Percentiles rank a stretch among this genome's conserved stretches.
Conservation (phyloP, 2,888 invertebrate species). For the Priocnemis perturbator region DNA sequence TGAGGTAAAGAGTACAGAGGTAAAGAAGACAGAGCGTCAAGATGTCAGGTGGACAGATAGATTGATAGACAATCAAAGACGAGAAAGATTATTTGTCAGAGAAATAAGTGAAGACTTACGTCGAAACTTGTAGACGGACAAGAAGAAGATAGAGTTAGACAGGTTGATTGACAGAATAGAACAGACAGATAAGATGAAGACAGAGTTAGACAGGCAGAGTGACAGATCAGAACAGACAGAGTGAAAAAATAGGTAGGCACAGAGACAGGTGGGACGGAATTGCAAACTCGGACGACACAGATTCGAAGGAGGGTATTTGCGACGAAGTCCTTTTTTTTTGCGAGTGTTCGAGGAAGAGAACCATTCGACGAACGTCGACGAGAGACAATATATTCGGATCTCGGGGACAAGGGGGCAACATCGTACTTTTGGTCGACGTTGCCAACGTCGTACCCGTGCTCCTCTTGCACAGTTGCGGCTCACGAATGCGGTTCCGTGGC, state of each 20-base stretch:
- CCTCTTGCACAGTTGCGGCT: constrained; percentile 39
- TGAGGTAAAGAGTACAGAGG: no score
- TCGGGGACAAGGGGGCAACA: constrained; percentile 72
- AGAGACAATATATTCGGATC: constrained; percentile 54
- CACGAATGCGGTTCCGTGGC: constrained; percentile 22
- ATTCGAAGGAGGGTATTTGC: constrained; percentile 17
- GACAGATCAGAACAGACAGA: constrained; percentile 4
- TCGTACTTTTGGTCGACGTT: constrained; percentile 47
- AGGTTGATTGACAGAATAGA: no score
- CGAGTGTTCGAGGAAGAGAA: constrained; percentile 22
- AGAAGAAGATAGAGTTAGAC: no score
- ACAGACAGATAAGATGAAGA: background rate
- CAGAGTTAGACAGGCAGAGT: background rate
- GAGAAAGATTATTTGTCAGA: no score
- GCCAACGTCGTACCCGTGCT: constrained; percentile 68
- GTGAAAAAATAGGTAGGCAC: constrained; percentile 1
- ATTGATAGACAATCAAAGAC: no score
- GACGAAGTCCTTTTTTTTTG: constrained; percentile 24
- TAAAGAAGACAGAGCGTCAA: no score
- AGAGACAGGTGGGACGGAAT: background rate
- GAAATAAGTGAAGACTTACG: no score
- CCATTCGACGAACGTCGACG: constrained; percentile 36
- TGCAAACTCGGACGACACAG: constrained; percentile 11
- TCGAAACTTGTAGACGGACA: no score
- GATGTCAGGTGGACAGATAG: no score